A percentile compares a stretch with the other conserved stretches of the same genome.
These are phyloP conservation scores for Pseudomyrmex sp. DNA, from an alignment of 1,140 invertebrate species.

Conservation along the genomic window DNA sequence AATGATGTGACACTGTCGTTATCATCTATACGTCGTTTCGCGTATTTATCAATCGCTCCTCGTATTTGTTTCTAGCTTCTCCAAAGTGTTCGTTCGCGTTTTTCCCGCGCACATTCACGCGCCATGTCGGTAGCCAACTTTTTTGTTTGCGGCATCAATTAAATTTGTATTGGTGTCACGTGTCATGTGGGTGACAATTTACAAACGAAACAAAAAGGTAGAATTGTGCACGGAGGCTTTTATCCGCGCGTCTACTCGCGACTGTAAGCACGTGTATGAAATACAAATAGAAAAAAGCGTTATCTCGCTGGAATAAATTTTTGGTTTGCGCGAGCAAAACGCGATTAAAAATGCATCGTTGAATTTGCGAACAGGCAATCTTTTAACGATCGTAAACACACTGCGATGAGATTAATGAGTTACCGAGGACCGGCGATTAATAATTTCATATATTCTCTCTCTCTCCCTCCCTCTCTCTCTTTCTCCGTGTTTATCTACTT, in stretches of 20 bases:
- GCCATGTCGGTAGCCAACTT: neutral
- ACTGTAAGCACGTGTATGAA: slow-evolving; percentile 32
- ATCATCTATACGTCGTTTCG: too few relatives aligned
- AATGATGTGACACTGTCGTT: too few relatives aligned
- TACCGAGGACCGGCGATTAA: slow-evolving; percentile 16
- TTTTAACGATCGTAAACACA: slow-evolving; percentile 35
- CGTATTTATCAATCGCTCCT: too few relatives aligned
- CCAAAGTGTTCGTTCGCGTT: slow-evolving; percentile 11
- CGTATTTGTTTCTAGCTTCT: neutral
- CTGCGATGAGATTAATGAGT: slow-evolving; percentile 5
- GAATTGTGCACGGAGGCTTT: slow-evolving; percentile 35
- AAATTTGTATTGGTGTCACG: slow-evolving; percentile 61
- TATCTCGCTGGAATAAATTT: slow-evolving; percentile 44
- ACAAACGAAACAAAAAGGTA: slow-evolving; percentile 55
- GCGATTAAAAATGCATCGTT: slow-evolving; percentile 54
- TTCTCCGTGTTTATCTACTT: neutral
- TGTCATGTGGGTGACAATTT: slow-evolving; percentile 53
- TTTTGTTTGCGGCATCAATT: slow-evolving; percentile 56
- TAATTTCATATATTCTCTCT: neutral
- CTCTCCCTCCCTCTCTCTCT: neutral
- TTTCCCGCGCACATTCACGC: slow-evolving; percentile 4
- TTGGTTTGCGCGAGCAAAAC: slow-evolving; percentile 8
- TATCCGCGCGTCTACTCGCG: slow-evolving; percentile 30
- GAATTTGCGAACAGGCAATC: slow-evolving; percentile 35
- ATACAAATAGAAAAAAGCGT: slow-evolving; percentile 25